Percentiles rank a stretch among this genome's conserved stretches.
These are phyloP conservation scores for Andrena dorsata DNA, from an alignment of 2,888 invertebrate genomes.

Conservation along the genomic window DNA sequence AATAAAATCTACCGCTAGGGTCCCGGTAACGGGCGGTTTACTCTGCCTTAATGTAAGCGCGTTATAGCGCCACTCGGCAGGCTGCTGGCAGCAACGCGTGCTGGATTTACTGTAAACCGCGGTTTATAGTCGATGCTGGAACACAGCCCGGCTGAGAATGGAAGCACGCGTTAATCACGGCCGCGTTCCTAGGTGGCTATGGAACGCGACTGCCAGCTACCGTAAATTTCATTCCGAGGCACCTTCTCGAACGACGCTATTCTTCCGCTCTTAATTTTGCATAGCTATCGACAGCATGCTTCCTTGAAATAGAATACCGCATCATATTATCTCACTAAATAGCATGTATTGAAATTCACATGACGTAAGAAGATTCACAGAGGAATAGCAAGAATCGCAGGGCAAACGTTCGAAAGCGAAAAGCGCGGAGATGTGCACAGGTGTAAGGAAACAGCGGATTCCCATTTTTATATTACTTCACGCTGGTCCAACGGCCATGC, in stretches of 20 bases:
- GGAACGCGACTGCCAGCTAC: conserved; percentile 52
- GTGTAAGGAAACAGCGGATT: too few species aligned
- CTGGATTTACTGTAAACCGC: conserved; percentile 70
- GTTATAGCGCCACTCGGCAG: conserved; percentile 59
- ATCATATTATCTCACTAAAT: too few species aligned
- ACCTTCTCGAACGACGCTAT: conserved; percentile 7
- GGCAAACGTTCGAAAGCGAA: too few species aligned
- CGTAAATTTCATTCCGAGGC: conserved; percentile 55
- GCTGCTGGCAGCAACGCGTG: conserved; percentile 64
- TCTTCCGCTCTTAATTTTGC: conserved; percentile 28
- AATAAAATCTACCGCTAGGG: conserved; percentile 55
- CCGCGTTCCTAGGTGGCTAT: conserved; percentile 51
- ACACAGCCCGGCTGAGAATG: conserved; percentile 62
- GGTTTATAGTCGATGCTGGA: conserved; percentile 69
- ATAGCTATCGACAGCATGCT: background rate
- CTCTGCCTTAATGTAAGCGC: conserved; percentile 59
- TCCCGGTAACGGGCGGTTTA: conserved; percentile 45
- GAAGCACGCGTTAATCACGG: conserved; percentile 61
- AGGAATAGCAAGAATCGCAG: too few species aligned
- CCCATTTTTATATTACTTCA: conserved; percentile 15
- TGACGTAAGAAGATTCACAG: too few species aligned
- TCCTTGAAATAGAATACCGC: too few species aligned
- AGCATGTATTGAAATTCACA: too few species aligned
- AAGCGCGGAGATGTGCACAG: too few species aligned
- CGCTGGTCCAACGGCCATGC: background rate